Evolutionary conservation across 1,140 invertebrate genomes (phyloP).

Genomic region (Alviniconcha marisindica): DNA sequence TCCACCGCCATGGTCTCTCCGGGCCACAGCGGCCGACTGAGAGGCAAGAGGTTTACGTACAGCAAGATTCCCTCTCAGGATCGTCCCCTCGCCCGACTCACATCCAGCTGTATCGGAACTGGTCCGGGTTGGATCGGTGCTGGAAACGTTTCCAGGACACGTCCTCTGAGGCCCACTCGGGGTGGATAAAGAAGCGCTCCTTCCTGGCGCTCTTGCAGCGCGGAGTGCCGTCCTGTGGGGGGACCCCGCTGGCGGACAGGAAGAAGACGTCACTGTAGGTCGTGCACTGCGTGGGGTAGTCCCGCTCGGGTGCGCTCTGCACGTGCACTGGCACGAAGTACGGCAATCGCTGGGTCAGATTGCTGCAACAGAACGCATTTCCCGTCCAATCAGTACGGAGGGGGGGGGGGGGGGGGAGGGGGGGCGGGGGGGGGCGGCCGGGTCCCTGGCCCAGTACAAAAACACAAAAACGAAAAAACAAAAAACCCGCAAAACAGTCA

Average conservation of each 20-base stretch:
- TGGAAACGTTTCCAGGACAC: neutral
- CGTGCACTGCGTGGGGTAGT: neutral
- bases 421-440: too few relatives aligned
- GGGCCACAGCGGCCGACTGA: too few relatives aligned
- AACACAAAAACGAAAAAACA: too few relatives aligned
- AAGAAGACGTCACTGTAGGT: neutral
- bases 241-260: neutral
- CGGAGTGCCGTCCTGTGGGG: neutral
- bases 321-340: neutral
- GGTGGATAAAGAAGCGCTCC: constrained; percentile 21
- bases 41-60: too few relatives aligned
- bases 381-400: too few relatives aligned
- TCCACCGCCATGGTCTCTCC: too few relatives aligned
- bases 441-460: too few relatives aligned
- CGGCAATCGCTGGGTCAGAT: neutral
- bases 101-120: constrained; percentile 9
- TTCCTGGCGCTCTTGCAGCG: neutral
- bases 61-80: too few relatives aligned
- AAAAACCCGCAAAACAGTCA: too few relatives aligned
- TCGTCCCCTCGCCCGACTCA: too few relatives aligned
- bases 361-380: neutral
- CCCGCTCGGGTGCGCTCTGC: neutral
- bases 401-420: too few relatives aligned
- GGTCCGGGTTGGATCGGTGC: neutral
- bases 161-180: neutral